Evolutionary conservation across 2,888 invertebrate genomes (phyloP).

Genomic region (Agrochola lychnidis): DNA sequence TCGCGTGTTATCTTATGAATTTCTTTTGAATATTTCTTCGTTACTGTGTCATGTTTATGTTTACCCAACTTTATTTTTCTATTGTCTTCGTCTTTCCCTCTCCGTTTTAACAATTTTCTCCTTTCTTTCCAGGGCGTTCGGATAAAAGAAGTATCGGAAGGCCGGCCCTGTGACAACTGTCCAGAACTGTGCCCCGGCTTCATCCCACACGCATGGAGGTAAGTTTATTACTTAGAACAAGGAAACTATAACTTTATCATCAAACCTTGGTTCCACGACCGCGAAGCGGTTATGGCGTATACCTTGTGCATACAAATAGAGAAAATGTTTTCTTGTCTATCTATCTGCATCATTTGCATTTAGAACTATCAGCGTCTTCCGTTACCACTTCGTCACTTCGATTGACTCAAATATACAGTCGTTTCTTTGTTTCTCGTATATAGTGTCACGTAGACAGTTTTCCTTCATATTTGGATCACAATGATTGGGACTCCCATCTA

Average conservation of each 20-base stretch:
- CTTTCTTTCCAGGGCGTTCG: slow-evolving; percentile 93
- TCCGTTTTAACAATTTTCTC: neutral
- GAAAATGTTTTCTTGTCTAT: slow-evolving; percentile 54
- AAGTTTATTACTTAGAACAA: slow-evolving; percentile 80
- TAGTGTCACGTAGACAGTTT: slow-evolving; percentile 20
- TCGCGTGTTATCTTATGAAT: neutral
- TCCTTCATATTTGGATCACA: slow-evolving; percentile 41
- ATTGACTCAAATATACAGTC: slow-evolving; percentile 15
- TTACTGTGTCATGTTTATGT: neutral
- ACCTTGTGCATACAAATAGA: slow-evolving; percentile 63
- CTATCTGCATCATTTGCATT: slow-evolving; percentile 53
- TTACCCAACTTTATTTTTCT: neutral
- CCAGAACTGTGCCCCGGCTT: slow-evolving; percentile 96
- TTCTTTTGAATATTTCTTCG: slow-evolving; percentile 22
- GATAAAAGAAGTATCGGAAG: slow-evolving; percentile 96
- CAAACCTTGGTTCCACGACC: slow-evolving; percentile 54
- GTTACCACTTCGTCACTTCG: slow-evolving; percentile 7
- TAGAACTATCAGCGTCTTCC: slow-evolving; percentile 42
- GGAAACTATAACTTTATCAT: slow-evolving; percentile 56
- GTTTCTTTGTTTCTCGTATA: slow-evolving; percentile 46
- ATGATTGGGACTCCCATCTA: slow-evolving; percentile 37
- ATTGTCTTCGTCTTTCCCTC: neutral
- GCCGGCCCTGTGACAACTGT: slow-evolving; percentile 96
- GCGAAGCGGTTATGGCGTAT: slow-evolving; percentile 30
- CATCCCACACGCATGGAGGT: slow-evolving; percentile 97